Conservation (phyloP, 1,140 invertebrate species). For the Sitophilus oryzae region DNA sequence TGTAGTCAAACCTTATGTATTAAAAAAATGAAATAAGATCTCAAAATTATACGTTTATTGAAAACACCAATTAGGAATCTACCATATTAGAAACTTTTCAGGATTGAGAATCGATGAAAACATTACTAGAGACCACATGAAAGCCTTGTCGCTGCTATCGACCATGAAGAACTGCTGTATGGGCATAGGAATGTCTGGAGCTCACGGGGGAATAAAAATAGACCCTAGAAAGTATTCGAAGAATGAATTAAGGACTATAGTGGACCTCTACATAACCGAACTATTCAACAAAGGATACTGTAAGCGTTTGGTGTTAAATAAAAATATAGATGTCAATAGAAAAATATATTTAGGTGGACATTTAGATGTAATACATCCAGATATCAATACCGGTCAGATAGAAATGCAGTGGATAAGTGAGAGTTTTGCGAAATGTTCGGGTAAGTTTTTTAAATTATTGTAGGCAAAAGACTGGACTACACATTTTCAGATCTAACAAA, state of each 20-base stretch:
- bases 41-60: too few relatives aligned
- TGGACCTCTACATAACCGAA: constrained; percentile 73
- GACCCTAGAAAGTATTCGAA: constrained; percentile 71
- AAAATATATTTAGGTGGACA: constrained; percentile 56
- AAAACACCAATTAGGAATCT: too few relatives aligned
- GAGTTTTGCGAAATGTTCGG: constrained; percentile 43
- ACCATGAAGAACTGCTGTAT: constrained; percentile 78
- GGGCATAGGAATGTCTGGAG: constrained; percentile 74
- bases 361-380: constrained; percentile 80
- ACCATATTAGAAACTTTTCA: constrained; percentile 43
- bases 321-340: not conserved
- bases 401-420: constrained; percentile 85
- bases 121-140: constrained; percentile 71
- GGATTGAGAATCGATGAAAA: constrained; percentile 72
- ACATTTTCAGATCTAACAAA: too few relatives aligned
- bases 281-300: constrained; percentile 63
- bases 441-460: constrained; percentile 11
- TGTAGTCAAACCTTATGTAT: too few relatives aligned
- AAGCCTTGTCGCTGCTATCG: constrained; percentile 79
- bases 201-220: constrained; percentile 84
- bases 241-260: constrained; percentile 78
- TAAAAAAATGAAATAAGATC: too few relatives aligned
- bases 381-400: constrained; percentile 69
- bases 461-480: too few relatives aligned
- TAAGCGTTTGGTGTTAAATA: constrained; percentile 3